Conservation (phyloP, 2,888 invertebrate genomes). For the Pammene fasciana region DNA sequence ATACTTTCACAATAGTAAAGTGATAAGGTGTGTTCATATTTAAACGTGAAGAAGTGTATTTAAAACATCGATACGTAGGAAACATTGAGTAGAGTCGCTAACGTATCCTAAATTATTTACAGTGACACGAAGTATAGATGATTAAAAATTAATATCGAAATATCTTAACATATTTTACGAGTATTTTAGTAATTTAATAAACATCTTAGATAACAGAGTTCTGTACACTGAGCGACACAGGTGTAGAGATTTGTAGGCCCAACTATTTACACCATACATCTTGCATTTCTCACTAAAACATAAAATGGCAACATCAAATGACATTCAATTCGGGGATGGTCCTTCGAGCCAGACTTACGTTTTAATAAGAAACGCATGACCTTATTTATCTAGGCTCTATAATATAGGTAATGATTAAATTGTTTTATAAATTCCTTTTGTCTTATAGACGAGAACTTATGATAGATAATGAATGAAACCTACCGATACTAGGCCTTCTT, state of each 20-base stretch:
- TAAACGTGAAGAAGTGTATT: constrained; percentile 44
- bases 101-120: constrained; percentile 47
- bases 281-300: constrained; percentile 51
- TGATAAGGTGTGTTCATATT: constrained; percentile 45
- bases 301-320: constrained; percentile 45
- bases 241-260: constrained; percentile 71
- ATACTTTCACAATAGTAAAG: constrained; percentile 50
- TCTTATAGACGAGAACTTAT: constrained; percentile 60
- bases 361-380: constrained; percentile 45
- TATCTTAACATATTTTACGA: constrained; percentile 34
- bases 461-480: constrained; percentile 54
- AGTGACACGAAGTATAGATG: constrained; percentile 39
- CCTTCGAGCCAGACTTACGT: constrained; percentile 40
- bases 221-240: constrained; percentile 75
- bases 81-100: constrained; percentile 44
- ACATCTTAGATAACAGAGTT: constrained; percentile 38
- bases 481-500: constrained; percentile 58
- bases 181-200: constrained; percentile 37
- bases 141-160: constrained; percentile 37
- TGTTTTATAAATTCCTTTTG: constrained; percentile 66
- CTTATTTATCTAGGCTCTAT: constrained; percentile 26
- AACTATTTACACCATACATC: constrained; percentile 68
- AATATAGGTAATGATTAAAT: constrained; percentile 34
- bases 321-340: constrained; percentile 25
- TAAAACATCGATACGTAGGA: constrained; percentile 46